A percentile compares a stretch with the other conserved stretches of the same genome.
Conservation (phyloP, 2,888 invertebrate species). For the Seladonia tumulorum region DNA sequence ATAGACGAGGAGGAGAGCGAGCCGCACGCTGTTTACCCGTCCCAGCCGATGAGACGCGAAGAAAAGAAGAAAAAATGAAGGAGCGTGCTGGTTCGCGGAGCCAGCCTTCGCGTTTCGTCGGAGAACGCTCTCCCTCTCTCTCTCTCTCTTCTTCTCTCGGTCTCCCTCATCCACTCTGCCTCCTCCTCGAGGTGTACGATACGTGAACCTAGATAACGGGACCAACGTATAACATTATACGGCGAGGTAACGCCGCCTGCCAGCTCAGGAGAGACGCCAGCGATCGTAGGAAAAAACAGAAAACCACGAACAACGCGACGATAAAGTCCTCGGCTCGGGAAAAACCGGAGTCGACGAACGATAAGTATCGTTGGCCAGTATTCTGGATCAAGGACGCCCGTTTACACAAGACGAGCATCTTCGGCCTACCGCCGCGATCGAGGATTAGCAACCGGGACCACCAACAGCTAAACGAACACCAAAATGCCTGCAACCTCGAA, state of each 20-base stretch:
- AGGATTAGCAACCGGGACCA: background rate
- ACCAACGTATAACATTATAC: constrained; percentile 58
- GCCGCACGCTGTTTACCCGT: constrained; percentile 2
- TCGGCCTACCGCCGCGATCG: background rate
- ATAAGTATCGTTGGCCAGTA: constrained; percentile 13
- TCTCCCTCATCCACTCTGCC: constrained; percentile 2
- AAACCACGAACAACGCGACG: background rate
- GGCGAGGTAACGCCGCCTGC: constrained; percentile 29
- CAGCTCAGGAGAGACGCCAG: constrained; percentile 13
- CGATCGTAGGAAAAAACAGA: constrained; percentile 23
- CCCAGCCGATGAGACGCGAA: background rate
- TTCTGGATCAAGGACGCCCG: constrained; percentile 10
- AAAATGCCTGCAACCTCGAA: background rate
- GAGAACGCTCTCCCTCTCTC: constrained; percentile 18
- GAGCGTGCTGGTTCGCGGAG: constrained; percentile 1
- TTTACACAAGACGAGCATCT: background rate
- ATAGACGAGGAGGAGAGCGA: constrained; percentile 12
- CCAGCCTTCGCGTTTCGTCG: constrained; percentile 42
- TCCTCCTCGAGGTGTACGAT: constrained; percentile 52
- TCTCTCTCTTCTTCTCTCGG: background rate
- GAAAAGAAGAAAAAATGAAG: constrained; percentile 1
- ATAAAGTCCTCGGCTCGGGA: background rate
- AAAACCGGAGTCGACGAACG: constrained; percentile 6
- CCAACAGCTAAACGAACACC: background rate
- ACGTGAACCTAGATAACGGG: constrained; percentile 59